Base-by-base conservation (phyloP, 2,888 invertebrate species). In the Didymodactylos carnosus region DNA sequence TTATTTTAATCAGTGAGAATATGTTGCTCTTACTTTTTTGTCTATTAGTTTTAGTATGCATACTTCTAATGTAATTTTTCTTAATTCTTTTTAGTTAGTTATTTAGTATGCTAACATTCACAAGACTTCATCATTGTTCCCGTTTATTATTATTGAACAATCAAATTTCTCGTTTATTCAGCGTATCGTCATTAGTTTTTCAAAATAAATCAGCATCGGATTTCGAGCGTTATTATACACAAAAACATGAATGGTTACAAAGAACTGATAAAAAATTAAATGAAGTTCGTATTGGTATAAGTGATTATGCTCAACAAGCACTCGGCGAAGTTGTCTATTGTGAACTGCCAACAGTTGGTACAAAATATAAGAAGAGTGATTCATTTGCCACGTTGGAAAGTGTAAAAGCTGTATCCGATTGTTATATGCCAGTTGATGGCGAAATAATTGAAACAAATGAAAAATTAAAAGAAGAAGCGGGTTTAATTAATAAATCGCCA, bases 221-320 rank as follows among this genome's bases (percentile, higher is more conserved):
- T n/a, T n/a, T n/a, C n/a, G 53, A 62, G 35, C 53, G 53, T 35
- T 62, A 35, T 35, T 62, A 62, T 29, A 75, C 75, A 4, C 49
- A 71, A 69, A 72, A 75, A 35, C 75, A 75, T 25, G 75, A 75
- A 75, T 75, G 75, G 75, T 39, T 75, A 25, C 53, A 69, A 69
- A 7, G 69, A 39, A 25, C 27, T 25, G n/a, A 72, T 27, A 51
- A 23, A 25, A 75, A 75, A 23, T 23, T 70, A 23, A 69, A 71
- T 13, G 53, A 53, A 19, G 49, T 75, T 69, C 53, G 53, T 19
- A 62, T 62, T 19, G 75, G 75, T 39, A 72, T 75, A 16, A 75
- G 71, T 39, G 72, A 75, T 35, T 75, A 72, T 70, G 75, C 75
- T 69, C 75, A 75, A 70, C 46, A 69, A 41, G 71, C 71, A 11